Percentiles rank a stretch among this genome's conserved stretches.
Evolutionary conservation across 2,888 invertebrate species (phyloP).

Genomic region (Platynereis dumerilii): DNA sequence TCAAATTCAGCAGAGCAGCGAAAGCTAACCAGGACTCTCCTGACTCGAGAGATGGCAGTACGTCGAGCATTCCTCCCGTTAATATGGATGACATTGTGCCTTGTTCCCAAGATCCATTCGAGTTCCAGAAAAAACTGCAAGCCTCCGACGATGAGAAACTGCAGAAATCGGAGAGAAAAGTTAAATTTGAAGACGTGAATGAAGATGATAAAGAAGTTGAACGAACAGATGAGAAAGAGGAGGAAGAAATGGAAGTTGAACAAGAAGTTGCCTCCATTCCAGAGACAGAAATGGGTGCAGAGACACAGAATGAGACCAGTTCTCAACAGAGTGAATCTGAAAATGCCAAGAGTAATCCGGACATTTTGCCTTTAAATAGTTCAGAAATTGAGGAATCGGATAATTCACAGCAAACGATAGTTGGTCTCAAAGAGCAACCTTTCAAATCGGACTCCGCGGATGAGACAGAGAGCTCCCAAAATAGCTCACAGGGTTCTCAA

Average conservation of each 20-base stretch:
- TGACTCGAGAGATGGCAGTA: background rate
- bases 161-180: background rate
- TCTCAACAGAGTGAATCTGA: no score
- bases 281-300: no score
- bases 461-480: no score
- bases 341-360: constrained; percentile 16
- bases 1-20: constrained; percentile 18
- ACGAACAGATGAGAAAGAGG: no score
- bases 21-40: constrained; percentile 1
- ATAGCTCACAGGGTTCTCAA: no score
- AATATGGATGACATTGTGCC: constrained; percentile 23
- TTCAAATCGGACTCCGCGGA: no score
- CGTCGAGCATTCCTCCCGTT: constrained; percentile 1
- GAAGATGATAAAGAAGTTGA: no score
- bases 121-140: background rate
- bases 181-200: no score
- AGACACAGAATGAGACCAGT: no score
- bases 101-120: constrained; percentile 18
- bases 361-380: constrained; percentile 19
- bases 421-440: background rate
- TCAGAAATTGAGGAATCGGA: background rate
- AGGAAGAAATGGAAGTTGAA: no score
- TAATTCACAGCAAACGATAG: constrained; percentile 21
- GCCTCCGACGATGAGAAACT: background rate
- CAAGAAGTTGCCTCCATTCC: no score